Conservation (phyloP, 2,888 invertebrate species). For the Andrena minutula region DNA sequence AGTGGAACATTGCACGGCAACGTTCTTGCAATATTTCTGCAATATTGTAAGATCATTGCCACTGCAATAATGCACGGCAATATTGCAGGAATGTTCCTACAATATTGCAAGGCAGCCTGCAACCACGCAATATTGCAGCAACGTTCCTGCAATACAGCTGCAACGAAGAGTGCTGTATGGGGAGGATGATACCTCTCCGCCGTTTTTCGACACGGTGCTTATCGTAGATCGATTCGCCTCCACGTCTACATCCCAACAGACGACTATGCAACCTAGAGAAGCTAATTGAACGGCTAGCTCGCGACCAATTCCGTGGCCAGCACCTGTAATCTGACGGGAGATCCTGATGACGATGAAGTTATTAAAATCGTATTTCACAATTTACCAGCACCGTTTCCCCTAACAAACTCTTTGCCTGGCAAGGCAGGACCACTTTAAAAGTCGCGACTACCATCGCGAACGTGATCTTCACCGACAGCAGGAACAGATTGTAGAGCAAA, state of each 20-base stretch:
- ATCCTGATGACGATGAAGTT: background rate
- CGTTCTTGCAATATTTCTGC: too few relatives aligned
- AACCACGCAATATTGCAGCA: too few relatives aligned
- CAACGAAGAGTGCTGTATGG: too few relatives aligned
- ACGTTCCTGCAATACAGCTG: too few relatives aligned
- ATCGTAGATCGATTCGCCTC: slow-evolving; percentile 76
- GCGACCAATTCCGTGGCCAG: slow-evolving; percentile 80
- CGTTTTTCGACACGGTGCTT: slow-evolving; percentile 72
- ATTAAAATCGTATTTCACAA: background rate
- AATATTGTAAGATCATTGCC: too few relatives aligned
- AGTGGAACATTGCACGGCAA: too few relatives aligned
- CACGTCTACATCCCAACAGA: slow-evolving; percentile 79
- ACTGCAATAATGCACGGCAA: too few relatives aligned
- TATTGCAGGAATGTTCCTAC: too few relatives aligned
- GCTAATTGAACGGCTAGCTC: slow-evolving; percentile 79
- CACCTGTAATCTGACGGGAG: slow-evolving; percentile 77
- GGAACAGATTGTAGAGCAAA: slow-evolving; percentile 69
- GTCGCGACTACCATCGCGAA: slow-evolving; percentile 77
- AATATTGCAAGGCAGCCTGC: too few relatives aligned
- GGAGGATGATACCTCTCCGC: slow-evolving; percentile 74
- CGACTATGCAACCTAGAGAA: slow-evolving; percentile 76
- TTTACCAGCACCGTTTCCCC: slow-evolving; percentile 85
- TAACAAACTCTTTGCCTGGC: slow-evolving; percentile 82
- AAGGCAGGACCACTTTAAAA: slow-evolving; percentile 82
- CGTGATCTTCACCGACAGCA: slow-evolving; percentile 74